A percentile compares a stretch with the other conserved stretches of the same genome.
phyloP scores from a whole-genome alignment of 2,888 invertebrate species.

The Drosophila mulleri region DNA sequence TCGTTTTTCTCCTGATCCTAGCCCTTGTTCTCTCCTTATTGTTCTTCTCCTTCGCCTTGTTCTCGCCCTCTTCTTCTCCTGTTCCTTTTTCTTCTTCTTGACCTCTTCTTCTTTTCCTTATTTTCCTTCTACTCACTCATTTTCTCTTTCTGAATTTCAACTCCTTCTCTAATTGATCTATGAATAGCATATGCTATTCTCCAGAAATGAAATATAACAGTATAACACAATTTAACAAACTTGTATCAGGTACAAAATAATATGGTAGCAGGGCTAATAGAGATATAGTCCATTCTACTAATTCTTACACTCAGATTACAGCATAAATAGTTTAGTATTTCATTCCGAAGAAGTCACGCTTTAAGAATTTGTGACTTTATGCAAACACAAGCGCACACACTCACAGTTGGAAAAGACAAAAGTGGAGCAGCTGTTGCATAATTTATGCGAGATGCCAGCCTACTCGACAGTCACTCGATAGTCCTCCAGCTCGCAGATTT shows the following conservation, averaged over 20 bases:
- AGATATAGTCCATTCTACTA: not conserved
- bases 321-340: conserved; percentile 1
- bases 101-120: not conserved
- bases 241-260: no score
- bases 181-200: no score
- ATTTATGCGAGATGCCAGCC: conserved; percentile 54
- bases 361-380: conserved; percentile 18
- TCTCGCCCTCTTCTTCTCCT: not conserved
- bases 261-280: no score
- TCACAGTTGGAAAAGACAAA: conserved; percentile 6
- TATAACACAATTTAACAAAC: no score
- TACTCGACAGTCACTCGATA: conserved; percentile 29
- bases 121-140: not conserved
- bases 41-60: not conserved
- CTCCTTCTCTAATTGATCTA: not conserved
- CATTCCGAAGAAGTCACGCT: conserved; percentile 13
- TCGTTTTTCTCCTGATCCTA: not conserved
- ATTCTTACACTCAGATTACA: no score
- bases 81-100: no score
- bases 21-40: not conserved
- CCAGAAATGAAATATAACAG: no score
- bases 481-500: conserved; percentile 31
- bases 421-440: conserved; percentile 57
- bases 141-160: not conserved
- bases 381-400: not conserved